Base-by-base conservation (phyloP, 2,888 invertebrate genomes). In the Piscicola geometra region DNA sequence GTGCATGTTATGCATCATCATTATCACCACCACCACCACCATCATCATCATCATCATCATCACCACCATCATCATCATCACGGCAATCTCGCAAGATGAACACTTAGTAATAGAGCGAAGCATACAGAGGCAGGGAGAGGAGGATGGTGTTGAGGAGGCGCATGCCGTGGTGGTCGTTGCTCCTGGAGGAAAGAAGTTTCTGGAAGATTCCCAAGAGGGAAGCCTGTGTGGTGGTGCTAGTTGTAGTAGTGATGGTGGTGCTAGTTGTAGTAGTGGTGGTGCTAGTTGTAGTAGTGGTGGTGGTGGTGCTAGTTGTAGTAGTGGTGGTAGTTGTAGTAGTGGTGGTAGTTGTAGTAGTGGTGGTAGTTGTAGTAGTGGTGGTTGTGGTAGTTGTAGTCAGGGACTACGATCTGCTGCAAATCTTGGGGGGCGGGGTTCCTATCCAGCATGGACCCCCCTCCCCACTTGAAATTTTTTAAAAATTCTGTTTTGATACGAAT, bases 161-260 rank as follows among this genome's bases (percentile, higher is more conserved):
- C 86, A 99, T 97, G 5, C 97, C 98, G 86, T 98, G 94, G 82
- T 95, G 94, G 85, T 99, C 98, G 83, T 97, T 93, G 0, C 90
- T 88, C 86, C 94, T 96, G 0, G 96, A 96, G 0, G 95, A 93
- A 78, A 98, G 92, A 82, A 99, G 88, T 86, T 98, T 96, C 85
- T 98, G 97, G 86, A 96, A 98, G 12, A 97, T 92, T 0, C 97
- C 98, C 67, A 99, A 87, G 81, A 96, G 79, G 18, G 86, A 86
- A 80, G 82, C 82, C 86, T 86, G 80, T 33, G 82, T 9, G n/a
- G 64, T 12, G 25, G n/a, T 9, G 12, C 9, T 15, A 15, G 50
- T 47, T 47, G 50, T 47, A 15, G 21, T 15, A 47, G 50, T 9
- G 9, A 47, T 15, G 12, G 21, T 47, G 12, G 21, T 47, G 9